A percentile compares a stretch with the other conserved stretches of the same genome.
Evolutionary conservation across 1,140 invertebrate genomes (phyloP).

Genomic region (Ceratosolen solmsi): DNA sequence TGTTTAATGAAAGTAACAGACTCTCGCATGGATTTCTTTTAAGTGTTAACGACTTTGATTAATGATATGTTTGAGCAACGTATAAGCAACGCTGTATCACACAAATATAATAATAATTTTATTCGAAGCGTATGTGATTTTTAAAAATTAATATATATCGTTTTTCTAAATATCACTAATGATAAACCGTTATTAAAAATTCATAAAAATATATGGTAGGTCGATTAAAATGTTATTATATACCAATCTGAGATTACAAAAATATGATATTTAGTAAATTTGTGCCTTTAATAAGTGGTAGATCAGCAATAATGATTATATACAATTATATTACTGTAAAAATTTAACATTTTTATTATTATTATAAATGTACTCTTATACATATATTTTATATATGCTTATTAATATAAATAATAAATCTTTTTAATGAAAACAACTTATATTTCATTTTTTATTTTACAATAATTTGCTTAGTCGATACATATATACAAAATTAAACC

Average conservation of each 20-base stretch:
- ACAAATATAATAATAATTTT: slow-evolving; percentile 19
- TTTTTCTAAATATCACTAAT: slow-evolving; percentile 6
- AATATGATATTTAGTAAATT: slow-evolving; percentile 30
- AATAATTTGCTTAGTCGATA: background rate
- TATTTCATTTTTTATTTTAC: slow-evolving; percentile 12
- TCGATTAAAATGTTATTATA: slow-evolving; percentile 24
- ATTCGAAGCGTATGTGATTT: slow-evolving; percentile 31
- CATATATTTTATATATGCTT: slow-evolving; percentile 51
- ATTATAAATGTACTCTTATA: slow-evolving; percentile 49
- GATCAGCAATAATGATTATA: slow-evolving; percentile 45
- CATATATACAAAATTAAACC: slow-evolving; percentile 18
- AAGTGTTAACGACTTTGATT: slow-evolving; percentile 15
- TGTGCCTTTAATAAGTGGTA: slow-evolving; percentile 45
- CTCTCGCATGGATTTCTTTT: slow-evolving; percentile 14
- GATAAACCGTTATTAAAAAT: background rate
- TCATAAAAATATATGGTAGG: background rate
- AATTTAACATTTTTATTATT: slow-evolving; percentile 41
- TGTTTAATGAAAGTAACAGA: slow-evolving; percentile 22
- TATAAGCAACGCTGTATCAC: slow-evolving; percentile 6
- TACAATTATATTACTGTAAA: slow-evolving; percentile 32
- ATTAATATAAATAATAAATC: slow-evolving; percentile 51
- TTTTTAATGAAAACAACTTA: slow-evolving; percentile 35
- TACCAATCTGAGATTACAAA: slow-evolving; percentile 42
- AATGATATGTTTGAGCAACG: background rate
- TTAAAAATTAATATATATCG: slow-evolving; percentile 30